Conservation (phyloP, 2,797 vertebrate genomes). For the Centropyge bicolor region DNA sequence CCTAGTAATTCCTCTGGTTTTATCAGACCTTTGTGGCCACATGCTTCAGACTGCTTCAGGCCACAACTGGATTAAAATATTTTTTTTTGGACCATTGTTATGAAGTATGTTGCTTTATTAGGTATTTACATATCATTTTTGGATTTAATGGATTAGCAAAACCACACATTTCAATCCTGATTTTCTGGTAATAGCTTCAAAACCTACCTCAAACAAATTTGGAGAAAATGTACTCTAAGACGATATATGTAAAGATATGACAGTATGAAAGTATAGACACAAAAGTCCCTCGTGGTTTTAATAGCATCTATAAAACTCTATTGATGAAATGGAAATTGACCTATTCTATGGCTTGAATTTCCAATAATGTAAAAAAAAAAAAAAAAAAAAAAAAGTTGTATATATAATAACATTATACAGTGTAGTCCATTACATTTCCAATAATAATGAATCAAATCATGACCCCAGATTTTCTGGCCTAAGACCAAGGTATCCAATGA, state of each 20-base stretch:
- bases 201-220: not conserved
- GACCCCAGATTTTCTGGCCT: not conserved
- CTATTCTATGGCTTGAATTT: not conserved
- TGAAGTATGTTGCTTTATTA: not conserved
- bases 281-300: too few species aligned
- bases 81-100: not conserved
- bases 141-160: not conserved
- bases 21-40: not conserved
- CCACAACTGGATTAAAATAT: constrained; percentile 6
- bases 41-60: not conserved
- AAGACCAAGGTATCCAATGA: constrained; percentile 1
- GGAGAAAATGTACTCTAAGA: not conserved
- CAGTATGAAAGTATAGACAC: not conserved
- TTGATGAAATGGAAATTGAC: too few species aligned
- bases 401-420: not conserved
- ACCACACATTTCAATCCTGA: not conserved
- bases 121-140: not conserved
- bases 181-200: not conserved
- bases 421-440: not conserved
- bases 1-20: not conserved
- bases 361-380: not conserved
- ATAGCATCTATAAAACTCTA: too few species aligned
- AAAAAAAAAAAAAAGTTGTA: not conserved
- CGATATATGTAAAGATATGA: not conserved
- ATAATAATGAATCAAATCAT: not conserved